Evolutionary conservation across 2,797 vertebrate genomes (phyloP).

Genomic region (Cynodonichthys magdalenae): DNA sequence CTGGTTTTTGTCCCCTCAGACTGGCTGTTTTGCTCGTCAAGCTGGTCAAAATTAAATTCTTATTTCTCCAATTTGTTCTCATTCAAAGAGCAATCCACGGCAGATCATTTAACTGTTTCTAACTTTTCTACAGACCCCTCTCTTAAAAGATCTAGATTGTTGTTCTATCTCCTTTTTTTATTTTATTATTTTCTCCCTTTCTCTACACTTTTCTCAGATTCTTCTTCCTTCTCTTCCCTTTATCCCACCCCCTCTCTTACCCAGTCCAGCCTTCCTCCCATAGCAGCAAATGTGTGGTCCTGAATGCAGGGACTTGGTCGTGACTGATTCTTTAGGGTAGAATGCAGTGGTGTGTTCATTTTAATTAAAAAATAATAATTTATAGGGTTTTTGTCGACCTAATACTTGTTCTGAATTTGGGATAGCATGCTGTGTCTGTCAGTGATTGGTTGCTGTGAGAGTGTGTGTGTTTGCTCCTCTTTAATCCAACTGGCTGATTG

Average conservation of each 20-base stretch:
- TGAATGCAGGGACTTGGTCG: conserved; percentile 80
- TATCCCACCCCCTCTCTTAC: background rate
- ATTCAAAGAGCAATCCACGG: too few relatives aligned
- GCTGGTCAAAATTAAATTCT: too few relatives aligned
- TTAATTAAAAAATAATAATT: conserved; percentile 27
- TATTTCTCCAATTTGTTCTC: too few relatives aligned
- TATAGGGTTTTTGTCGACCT: conserved; percentile 68
- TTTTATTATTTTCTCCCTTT: background rate
- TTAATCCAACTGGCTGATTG: conserved; percentile 72
- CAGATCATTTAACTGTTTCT: too few relatives aligned
- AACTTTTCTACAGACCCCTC: too few relatives aligned
- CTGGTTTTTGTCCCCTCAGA: too few relatives aligned
- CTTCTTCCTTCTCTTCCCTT: background rate
- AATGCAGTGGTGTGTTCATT: conserved; percentile 79
- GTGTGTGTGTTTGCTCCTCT: conserved; percentile 39
- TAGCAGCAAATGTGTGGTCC: conserved; percentile 78
- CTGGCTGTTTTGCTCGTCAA: too few relatives aligned
- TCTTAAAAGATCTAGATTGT: background rate
- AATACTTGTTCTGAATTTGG: conserved; percentile 66
- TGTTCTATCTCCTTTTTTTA: background rate
- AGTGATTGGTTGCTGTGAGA: conserved; percentile 72
- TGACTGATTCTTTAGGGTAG: conserved; percentile 81
- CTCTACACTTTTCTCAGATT: too few relatives aligned
- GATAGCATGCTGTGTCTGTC: conserved; percentile 77
- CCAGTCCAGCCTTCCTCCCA: conserved; percentile 54